Conservation (phyloP, 2,113 vertebrate genomes). For the Gasterosteus nipponicus region DNA sequence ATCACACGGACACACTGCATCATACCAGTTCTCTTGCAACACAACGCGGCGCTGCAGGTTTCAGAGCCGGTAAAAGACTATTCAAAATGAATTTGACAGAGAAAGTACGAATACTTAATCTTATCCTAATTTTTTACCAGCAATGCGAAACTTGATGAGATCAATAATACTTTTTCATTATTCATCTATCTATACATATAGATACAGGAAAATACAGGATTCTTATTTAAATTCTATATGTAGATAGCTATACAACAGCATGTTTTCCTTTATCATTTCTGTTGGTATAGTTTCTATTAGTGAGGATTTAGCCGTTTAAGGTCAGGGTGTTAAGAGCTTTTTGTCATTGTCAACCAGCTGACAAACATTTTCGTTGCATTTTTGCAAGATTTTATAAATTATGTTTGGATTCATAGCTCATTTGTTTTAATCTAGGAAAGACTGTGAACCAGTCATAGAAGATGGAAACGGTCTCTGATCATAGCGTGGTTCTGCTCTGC, state of each 20-base stretch:
- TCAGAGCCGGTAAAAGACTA: neutral
- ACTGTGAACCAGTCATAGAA: conserved; percentile 27
- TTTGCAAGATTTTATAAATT: conserved; percentile 14
- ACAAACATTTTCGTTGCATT: neutral
- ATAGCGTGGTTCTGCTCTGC: neutral
- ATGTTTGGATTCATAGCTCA: conserved; percentile 8
- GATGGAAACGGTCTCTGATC: conserved; percentile 28
- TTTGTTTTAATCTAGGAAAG: conserved; percentile 22
- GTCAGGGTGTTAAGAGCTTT: neutral
- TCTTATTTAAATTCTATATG: too few relatives aligned
- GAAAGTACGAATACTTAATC: conserved; percentile 24
- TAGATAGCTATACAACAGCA: neutral
- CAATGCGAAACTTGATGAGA: conserved; percentile 40
- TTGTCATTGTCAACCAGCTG: neutral
- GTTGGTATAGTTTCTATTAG: neutral
- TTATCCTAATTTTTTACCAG: conserved; percentile 24
- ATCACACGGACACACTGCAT: conserved; percentile 19
- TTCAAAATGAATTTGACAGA: conserved; percentile 6
- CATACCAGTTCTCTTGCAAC: conserved; percentile 2
- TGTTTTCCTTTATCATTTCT: neutral
- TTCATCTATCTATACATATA: neutral
- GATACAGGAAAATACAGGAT: neutral
- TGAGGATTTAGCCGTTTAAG: conserved; percentile 10
- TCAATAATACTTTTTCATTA: neutral
- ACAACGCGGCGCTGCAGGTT: neutral